Evolutionary conservation across 2,888 invertebrate species (phyloP).

Genomic region (Campoplex capitator): DNA sequence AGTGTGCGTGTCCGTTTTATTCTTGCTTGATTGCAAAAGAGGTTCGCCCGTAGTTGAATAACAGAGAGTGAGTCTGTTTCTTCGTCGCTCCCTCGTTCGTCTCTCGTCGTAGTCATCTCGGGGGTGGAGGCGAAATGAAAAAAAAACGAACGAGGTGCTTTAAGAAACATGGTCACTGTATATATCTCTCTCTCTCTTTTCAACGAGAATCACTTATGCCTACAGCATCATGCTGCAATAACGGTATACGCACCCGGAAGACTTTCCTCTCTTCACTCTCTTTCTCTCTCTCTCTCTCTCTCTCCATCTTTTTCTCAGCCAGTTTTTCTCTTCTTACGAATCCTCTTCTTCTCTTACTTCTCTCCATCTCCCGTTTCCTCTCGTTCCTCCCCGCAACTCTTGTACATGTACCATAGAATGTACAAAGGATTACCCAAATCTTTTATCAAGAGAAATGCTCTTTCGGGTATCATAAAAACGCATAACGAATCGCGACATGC

Average conservation of each 20-base stretch:
- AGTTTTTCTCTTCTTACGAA: slow-evolving; percentile 37
- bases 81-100: slow-evolving; percentile 35
- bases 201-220: slow-evolving; percentile 49
- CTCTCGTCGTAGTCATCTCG: slow-evolving; percentile 26
- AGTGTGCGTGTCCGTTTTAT: slow-evolving; percentile 65
- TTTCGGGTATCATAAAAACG: slow-evolving; percentile 66
- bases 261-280: slow-evolving; percentile 28
- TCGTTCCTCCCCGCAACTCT: slow-evolving; percentile 34
- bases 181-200: slow-evolving; percentile 51
- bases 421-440: slow-evolving; percentile 69
- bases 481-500: slow-evolving; percentile 68
- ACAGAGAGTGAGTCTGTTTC: slow-evolving; percentile 43
- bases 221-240: slow-evolving; percentile 58
- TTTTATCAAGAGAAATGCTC: slow-evolving; percentile 65
- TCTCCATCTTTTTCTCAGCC: slow-evolving; percentile 1
- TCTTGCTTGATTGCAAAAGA: slow-evolving; percentile 69
- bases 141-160: slow-evolving; percentile 64
- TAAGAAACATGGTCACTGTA: slow-evolving; percentile 67
- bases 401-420: slow-evolving; percentile 65
- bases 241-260: slow-evolving; percentile 70
- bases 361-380: slow-evolving; percentile 8
- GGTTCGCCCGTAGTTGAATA: slow-evolving; percentile 53
- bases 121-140: slow-evolving; percentile 44
- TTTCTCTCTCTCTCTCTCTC: too few species aligned
- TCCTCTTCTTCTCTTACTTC: slow-evolving; percentile 35